Evolutionary conservation across 2,888 invertebrate species (phyloP).

Genomic region (Phymatocera aterrima): DNA sequence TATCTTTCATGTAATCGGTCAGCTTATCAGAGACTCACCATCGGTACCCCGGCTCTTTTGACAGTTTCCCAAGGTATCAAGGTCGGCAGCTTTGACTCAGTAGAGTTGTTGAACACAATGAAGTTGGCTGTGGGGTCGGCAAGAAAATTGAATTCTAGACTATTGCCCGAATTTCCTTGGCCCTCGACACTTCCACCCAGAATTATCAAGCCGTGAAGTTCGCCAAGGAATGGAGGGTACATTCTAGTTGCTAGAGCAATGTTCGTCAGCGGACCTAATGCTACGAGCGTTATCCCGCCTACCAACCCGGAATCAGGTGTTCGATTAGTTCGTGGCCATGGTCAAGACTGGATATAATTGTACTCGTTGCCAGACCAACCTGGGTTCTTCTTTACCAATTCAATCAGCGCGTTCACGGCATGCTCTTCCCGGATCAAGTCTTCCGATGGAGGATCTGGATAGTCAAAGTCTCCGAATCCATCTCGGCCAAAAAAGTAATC

Average conservation of each 20-base stretch:
- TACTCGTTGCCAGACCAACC: constrained; percentile 54
- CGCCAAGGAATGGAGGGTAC: constrained; percentile 64
- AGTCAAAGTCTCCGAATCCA: constrained; percentile 76
- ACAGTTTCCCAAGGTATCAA: constrained; percentile 77
- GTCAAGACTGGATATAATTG: too few relatives aligned
- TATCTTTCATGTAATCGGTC: not conserved
- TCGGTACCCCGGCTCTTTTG: constrained; percentile 51
- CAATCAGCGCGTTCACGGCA: constrained; percentile 73
- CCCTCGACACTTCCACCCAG: constrained; percentile 70
- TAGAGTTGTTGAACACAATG: constrained; percentile 75
- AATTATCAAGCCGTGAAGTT: constrained; percentile 65
- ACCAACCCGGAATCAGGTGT: not conserved
- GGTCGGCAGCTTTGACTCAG: constrained; percentile 66
- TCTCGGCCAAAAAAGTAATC: constrained; percentile 73
- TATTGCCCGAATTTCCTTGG: constrained; percentile 68
- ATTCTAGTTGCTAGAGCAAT: constrained; percentile 76
- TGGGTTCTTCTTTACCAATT: constrained; percentile 68
- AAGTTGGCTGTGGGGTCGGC: constrained; percentile 79
- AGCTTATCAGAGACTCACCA: constrained; percentile 56
- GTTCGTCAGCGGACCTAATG: constrained; percentile 78
- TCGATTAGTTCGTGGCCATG: too few relatives aligned
- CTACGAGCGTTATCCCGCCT: constrained; percentile 70
- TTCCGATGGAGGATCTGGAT: constrained; percentile 65
- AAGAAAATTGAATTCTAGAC: constrained; percentile 79
- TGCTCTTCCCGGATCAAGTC: constrained; percentile 68